Evolutionary conservation across 1,140 invertebrate species (phyloP), one percentile per base, ranked within the genome.

Genomic region (Pseudomyrmex concolor): DNA sequence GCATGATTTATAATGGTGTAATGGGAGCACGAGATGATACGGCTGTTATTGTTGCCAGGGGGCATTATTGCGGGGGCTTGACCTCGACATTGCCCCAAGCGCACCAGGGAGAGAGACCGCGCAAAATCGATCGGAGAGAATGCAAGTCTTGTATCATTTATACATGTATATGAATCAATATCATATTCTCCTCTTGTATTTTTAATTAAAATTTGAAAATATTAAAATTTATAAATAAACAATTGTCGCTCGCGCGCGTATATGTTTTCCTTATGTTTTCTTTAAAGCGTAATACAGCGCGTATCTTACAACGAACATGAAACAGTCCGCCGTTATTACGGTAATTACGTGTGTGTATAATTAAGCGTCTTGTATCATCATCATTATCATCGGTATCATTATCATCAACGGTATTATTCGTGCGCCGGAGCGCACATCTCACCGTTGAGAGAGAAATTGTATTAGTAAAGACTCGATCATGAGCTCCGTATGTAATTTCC

Each of bases 1-100:
- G 77, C 85, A 88, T 91, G 91, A 93, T 92, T 93, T 92, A 92
- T 93, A 92, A 91, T 90, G 86, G 90, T 84, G 91, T 93, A 93
- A 94, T 92, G 87, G 87, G 89, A 89, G 88, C 82, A 86, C 82
- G 84, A 84, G 88, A 91, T 89, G 89, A 89, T 89, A 84, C 85
- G 82, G 63, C 86, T 84, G 89, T 92, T 89, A 92, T 92, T 91
- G 88, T 87, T 83, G 85, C 88, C 88, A 83, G 76, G 63, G 85
- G 85, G 89, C 86, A 86, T 91, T 93, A 91, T 91, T 91, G 89
- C 91, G 34, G 84, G 68, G 84, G 77, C 22, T 88, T 91, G 91
- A 90, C 92, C 90, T 91, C 86, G 85, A 74, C 15, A 55, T 63
- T 83, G 83, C 78, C 77, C 60, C 50, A 74, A 72, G 83, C 78